Evolutionary conservation across 2,888 invertebrate genomes (phyloP), one percentile per base, ranked within the genome.

Genomic region (Lottia scabra): DNA sequence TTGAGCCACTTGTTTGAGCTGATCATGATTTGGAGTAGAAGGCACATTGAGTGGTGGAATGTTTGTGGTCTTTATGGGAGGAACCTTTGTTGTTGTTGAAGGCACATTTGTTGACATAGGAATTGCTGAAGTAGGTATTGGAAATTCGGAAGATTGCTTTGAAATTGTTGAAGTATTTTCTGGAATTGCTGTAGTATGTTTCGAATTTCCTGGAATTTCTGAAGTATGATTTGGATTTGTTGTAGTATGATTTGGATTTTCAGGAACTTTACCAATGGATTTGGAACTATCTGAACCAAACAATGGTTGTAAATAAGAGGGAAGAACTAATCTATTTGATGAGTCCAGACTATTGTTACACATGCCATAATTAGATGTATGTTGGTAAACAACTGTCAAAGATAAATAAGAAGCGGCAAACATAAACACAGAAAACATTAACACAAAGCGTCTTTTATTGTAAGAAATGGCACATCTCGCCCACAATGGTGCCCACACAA

Each of bases 401-500:
- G 83, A 80, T 67, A 87, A 65, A 69, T 85, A 84, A 10, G 84
- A 83, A 1, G 76, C 76, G 13, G 84, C 79, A 84, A 87, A 81
- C 75, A 86, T 79, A 71, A 87, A 80, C 10, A 88, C 68, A 4
- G 86, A 85, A 63, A 85, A 81, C 76, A 85, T 79, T 10, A 88
- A 78, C 43, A 87, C 81, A 30, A 80, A 69, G 56, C 85, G 76
- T 48, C 85, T 80, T 75, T 83, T 83, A 38, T 82, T 83, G 79
- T 81, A 84, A 30, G 80, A 75, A 27, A 81, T 80, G n/a, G 88
- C 82, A 78, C 86, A 87, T 30, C 78, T 78, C 8, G 86, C 80
- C 87, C 86, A 87, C 8, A 85, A 66, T 6, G 87, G 86, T 8
- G 87, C 84, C 80, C 84, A 84, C 13, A 85, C 69, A 65, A 87